Conservation (phyloP, 2,113 vertebrate species). For the Coregonus clupeaformis region DNA sequence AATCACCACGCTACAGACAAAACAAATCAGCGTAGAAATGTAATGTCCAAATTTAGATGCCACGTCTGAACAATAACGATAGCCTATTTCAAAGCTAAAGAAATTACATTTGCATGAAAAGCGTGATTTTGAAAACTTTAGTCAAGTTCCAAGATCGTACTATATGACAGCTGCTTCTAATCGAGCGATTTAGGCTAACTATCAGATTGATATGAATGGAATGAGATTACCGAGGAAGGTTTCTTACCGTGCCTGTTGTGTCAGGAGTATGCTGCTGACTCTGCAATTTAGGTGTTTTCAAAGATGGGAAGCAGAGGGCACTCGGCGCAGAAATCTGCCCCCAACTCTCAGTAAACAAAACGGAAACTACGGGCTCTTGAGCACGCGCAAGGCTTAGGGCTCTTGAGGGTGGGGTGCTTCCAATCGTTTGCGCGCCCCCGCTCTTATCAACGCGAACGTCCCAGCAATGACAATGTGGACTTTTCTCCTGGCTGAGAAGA, state of each 20-base stretch:
- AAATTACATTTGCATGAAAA: neutral
- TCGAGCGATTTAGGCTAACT: neutral
- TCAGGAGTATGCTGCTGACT: neutral
- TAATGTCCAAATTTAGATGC: neutral
- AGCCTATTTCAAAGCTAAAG: neutral
- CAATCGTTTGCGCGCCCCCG: neutral
- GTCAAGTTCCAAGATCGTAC: neutral
- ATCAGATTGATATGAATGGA: neutral
- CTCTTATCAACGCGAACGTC: neutral
- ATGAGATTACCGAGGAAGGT: neutral
- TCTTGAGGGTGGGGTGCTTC: neutral
- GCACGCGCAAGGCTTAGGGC: constrained; percentile 34
- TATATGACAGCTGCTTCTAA: neutral
- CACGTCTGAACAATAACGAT: neutral
- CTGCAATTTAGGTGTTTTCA: neutral
- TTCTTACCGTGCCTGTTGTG: neutral
- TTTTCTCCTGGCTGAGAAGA: too few species aligned
- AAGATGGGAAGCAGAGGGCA: neutral
- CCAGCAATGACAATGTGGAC: too few species aligned
- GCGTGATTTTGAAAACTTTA: neutral
- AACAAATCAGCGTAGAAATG: constrained; percentile 35
- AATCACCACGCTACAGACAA: constrained; percentile 48
- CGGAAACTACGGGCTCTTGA: constrained; percentile 56
- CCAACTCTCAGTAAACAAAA: constrained; percentile 45
- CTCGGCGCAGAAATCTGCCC: neutral